Conservation (phyloP, 2,797 vertebrate species). For the Thaleichthys pacificus region DNA sequence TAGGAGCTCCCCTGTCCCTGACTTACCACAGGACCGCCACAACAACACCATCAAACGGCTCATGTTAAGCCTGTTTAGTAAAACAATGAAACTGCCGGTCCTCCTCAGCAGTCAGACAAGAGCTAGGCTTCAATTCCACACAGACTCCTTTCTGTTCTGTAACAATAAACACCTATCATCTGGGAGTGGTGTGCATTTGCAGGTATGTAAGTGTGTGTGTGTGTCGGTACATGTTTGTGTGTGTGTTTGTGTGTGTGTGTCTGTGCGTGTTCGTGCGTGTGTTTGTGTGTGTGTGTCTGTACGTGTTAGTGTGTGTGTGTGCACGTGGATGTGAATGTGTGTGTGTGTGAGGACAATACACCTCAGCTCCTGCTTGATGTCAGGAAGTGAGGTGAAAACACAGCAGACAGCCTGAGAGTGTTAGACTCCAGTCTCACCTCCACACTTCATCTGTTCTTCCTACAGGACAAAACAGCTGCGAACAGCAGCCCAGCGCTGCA, state of each 20-base stretch:
- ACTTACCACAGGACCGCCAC: slow-evolving; percentile 24
- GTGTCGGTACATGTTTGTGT: not conserved
- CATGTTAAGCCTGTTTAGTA: slow-evolving; percentile 50
- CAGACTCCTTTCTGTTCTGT: slow-evolving; percentile 62
- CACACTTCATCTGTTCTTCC: slow-evolving; percentile 62
- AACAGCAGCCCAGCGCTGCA: slow-evolving; percentile 36
- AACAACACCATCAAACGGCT: slow-evolving; percentile 28
- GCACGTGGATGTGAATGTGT: slow-evolving; percentile 4
- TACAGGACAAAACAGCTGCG: slow-evolving; percentile 41
- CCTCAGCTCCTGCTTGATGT: slow-evolving; percentile 56
- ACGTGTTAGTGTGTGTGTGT: slow-evolving; percentile 4
- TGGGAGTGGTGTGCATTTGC: not conserved
- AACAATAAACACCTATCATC: slow-evolving; percentile 31
- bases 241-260: slow-evolving; percentile 7
- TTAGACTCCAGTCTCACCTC: slow-evolving; percentile 61
- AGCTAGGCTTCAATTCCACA: slow-evolving; percentile 46
- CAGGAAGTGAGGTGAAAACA: slow-evolving; percentile 59
- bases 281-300: slow-evolving; percentile 1
- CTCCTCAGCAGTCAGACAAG: slow-evolving; percentile 34
- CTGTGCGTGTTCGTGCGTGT: slow-evolving; percentile 1
- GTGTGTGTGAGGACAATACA: slow-evolving; percentile 7
- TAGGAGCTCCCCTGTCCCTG: not conserved
- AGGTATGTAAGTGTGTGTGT: slow-evolving; percentile 24
- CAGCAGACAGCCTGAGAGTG: slow-evolving; percentile 48
- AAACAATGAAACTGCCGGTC: slow-evolving; percentile 49